Conservation (phyloP, 2,113 vertebrate genomes). For the Hydrolagus affinis region DNA sequence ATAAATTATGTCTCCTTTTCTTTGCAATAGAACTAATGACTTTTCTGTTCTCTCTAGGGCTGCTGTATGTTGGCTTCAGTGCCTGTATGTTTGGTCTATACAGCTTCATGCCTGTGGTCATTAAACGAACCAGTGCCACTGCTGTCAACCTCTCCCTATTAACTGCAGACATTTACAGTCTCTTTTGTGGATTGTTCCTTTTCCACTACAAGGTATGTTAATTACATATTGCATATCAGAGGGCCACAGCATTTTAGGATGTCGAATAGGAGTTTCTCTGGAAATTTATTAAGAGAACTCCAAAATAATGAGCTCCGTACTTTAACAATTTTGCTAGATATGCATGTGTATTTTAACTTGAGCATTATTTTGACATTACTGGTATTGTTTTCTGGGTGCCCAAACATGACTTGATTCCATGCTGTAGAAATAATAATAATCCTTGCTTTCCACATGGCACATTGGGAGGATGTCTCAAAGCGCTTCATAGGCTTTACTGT, state of each 20-base stretch:
- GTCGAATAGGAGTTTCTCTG: neutral
- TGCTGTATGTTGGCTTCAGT: constrained; percentile 82
- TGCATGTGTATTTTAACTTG: neutral
- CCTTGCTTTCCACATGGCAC: too few relatives aligned
- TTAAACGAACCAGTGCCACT: constrained; percentile 85
- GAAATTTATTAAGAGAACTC: neutral
- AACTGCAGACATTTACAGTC: constrained; percentile 83
- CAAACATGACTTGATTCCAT: too few relatives aligned
- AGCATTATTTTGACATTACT: too few relatives aligned
- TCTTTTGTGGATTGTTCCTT: constrained; percentile 87
- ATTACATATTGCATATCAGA: neutral
- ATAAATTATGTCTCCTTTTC: constrained; percentile 16
- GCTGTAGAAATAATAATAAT: too few relatives aligned
- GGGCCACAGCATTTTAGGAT: neutral
- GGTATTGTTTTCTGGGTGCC: too few relatives aligned
- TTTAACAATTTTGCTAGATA: neutral
- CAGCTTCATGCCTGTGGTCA: constrained; percentile 90
- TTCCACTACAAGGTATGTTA: constrained; percentile 83
- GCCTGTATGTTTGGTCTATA: constrained; percentile 93
- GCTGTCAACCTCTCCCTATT: constrained; percentile 84
- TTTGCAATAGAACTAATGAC: constrained; percentile 29
- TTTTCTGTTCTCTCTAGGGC: constrained; percentile 54
- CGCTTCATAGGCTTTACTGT: too few relatives aligned
- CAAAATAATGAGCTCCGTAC: neutral
- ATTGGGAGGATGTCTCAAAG: too few relatives aligned